Evolutionary conservation across 2,888 invertebrate species (phyloP).

Genomic region (Agrochola lota): DNA sequence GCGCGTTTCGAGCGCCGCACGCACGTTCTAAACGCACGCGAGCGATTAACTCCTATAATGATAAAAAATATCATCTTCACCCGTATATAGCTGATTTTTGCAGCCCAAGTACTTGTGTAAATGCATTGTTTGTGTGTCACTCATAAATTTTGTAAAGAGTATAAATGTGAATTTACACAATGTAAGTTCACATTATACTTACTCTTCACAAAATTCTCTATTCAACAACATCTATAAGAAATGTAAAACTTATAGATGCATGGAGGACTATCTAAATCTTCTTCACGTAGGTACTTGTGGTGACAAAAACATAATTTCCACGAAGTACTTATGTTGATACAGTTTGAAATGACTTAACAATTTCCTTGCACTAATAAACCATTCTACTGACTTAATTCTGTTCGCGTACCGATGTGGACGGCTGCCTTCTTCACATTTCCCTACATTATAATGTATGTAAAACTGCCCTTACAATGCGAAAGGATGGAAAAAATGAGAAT

Average conservation of each 20-base stretch:
- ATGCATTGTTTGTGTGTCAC: constrained; percentile 34
- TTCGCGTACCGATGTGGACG: constrained; percentile 53
- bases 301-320: constrained; percentile 57
- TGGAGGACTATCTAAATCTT: constrained; percentile 49
- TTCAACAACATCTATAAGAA: constrained; percentile 25
- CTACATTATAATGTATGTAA: constrained; percentile 59
- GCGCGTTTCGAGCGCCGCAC: constrained; percentile 81
- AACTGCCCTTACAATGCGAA: constrained; percentile 58
- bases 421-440: constrained; percentile 54
- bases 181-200: not conserved
- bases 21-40: constrained; percentile 86
- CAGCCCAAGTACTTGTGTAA: constrained; percentile 23
- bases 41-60: constrained; percentile 71
- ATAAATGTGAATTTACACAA: not conserved
- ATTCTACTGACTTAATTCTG: constrained; percentile 64
- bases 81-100: constrained; percentile 47
- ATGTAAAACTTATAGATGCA: constrained; percentile 6
- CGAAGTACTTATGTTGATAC: constrained; percentile 47
- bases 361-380: constrained; percentile 56
- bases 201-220: not conserved
- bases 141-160: constrained; percentile 44
- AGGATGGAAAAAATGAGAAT: constrained; percentile 50
- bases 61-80: constrained; percentile 66
- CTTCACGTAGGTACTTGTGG: constrained; percentile 42
- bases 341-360: constrained; percentile 56